Evolutionary conservation across 2,888 invertebrate species (phyloP), one percentile per base, ranked within the genome.

Genomic region (Biston stratarius): DNA sequence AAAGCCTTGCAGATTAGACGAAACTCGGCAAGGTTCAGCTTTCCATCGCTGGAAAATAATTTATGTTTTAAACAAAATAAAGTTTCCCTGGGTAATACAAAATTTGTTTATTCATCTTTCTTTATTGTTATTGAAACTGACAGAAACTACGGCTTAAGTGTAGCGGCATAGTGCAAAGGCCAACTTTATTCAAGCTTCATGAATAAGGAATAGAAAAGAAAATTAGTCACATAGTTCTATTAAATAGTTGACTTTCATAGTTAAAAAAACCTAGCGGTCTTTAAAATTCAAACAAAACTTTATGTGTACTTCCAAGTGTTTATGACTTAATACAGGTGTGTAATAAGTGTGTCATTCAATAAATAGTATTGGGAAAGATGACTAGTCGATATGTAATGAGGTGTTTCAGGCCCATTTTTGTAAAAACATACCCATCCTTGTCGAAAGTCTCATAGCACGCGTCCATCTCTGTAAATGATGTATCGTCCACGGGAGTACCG

Each of bases 401-500:
- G 38, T 42, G 56, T 48, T 52, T 61, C 49, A 53, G 47, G 36
- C n/a, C 14, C 42, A 51, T 33, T 56, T 51, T 15, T 47, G 42
- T 51, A 33, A 10, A 73, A 73, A 95, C 96, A 95, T 94, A 97
- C 96, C 97, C 96, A 92, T 98, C 97, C 89, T 97, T 97, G 92
- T 98, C 98, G 91, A 98, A 98, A 76, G 97, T 97, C 81, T 96
- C 96, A 89, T 97, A 97, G 92, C 98, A 98, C 85, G 97, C 97
- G 94, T 98, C 98, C 98, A 98, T 98, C 88, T 95, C 95, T 89
- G 91, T 87, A 84, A 94, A 94, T 90, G 94, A 93, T 79, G 89
- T 90, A 87, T 95, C 94, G 82, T 94, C 94, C 83, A 90, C 85
- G 86, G 85, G 79, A 64, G 83, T 75, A 60, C 84, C 87, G 89